Conservation (phyloP, 2,113 vertebrate genomes). For the Eptesicus fuscus region DNA sequence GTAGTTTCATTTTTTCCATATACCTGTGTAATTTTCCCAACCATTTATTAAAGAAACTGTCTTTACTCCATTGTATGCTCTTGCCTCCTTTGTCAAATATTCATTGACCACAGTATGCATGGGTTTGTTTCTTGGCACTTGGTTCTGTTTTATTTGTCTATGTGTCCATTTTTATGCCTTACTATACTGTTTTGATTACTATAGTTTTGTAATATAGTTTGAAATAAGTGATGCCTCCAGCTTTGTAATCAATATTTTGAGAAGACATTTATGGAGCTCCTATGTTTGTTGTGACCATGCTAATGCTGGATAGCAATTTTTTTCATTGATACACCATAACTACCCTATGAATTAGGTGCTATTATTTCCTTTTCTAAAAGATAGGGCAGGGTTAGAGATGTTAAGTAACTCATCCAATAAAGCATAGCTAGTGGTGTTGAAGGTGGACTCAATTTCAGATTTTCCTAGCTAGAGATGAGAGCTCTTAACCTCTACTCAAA, state of each 20-base stretch:
- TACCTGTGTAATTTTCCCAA: too few relatives aligned
- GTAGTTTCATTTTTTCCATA: too few relatives aligned
- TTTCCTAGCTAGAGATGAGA: neutral
- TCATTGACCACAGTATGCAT: neutral
- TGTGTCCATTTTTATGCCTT: neutral
- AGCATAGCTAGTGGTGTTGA: neutral
- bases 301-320: neutral
- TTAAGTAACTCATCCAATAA: neutral
- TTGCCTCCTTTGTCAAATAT: neutral
- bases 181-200: neutral
- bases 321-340: neutral
- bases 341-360: neutral
- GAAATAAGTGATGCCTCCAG: neutral
- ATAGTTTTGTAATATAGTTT: neutral
- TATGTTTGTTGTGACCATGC: neutral
- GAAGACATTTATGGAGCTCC: neutral
- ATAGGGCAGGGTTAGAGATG: neutral
- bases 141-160: neutral
- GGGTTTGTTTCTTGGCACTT: neutral
- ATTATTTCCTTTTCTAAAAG: neutral
- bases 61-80: neutral
- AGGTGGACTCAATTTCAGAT: neutral
- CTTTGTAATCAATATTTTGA: neutral
- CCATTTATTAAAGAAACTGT: too few relatives aligned
- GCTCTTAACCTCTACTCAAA: neutral